Percentiles rank a stretch among this genome's conserved stretches.
phyloP scores from a whole-genome alignment of 2,888 invertebrate genomes.

The Limnephilus marmoratus region DNA sequence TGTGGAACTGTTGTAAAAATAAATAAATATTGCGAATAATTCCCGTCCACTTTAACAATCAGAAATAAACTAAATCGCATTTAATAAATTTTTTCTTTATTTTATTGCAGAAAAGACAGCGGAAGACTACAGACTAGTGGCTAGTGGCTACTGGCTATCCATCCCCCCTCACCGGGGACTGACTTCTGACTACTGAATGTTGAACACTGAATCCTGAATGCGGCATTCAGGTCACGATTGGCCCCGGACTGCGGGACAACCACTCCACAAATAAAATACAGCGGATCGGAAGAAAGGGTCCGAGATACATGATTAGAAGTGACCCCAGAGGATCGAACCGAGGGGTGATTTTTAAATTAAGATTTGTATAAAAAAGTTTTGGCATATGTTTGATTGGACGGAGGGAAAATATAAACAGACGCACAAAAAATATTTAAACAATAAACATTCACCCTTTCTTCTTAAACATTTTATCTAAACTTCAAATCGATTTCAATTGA shows the following conservation, averaged over 20 bases:
- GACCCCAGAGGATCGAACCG: constrained; percentile 26
- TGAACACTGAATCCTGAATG: background rate
- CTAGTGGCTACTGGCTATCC: background rate
- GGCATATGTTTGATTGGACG: background rate
- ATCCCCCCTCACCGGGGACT: background rate
- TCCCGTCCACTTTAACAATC: too few relatives aligned
- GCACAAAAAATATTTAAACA: background rate
- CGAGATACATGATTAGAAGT: constrained; percentile 62
- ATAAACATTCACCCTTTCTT: background rate
- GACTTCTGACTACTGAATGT: background rate
- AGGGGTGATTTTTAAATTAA: constrained; percentile 8
- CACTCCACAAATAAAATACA: constrained; percentile 62
- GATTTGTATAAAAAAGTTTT: background rate
- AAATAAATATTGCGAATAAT: too few relatives aligned
- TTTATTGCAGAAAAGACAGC: background rate
- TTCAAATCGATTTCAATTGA: background rate
- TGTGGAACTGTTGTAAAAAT: too few relatives aligned
- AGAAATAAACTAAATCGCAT: background rate
- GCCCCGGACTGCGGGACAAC: constrained; percentile 61
- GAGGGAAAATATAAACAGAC: background rate
- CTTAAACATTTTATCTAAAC: background rate
- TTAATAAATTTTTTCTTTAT: background rate
- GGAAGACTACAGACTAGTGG: background rate
- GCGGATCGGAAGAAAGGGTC: constrained; percentile 57
- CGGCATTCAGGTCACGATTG: constrained; percentile 62